These are phyloP conservation scores for Aleadryas rufinucha DNA, from an alignment of 2,113 vertebrate species.

Conservation along the genomic window DNA sequence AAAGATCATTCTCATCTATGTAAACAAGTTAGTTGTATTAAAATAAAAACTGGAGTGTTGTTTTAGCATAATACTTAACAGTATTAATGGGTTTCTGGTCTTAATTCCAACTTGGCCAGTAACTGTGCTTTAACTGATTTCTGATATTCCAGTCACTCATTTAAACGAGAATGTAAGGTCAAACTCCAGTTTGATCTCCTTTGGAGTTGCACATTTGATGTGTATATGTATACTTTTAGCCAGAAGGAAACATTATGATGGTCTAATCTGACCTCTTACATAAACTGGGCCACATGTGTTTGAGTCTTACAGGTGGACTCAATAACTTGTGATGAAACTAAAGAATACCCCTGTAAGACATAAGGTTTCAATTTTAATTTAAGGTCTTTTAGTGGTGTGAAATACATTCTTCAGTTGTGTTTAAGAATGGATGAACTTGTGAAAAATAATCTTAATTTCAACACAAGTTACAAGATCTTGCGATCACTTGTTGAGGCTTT, in stretches of 20 bases:
- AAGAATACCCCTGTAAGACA: background rate
- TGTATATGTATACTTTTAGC: background rate
- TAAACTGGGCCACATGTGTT: background rate
- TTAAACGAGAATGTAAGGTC: background rate
- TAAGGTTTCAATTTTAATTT: conserved; percentile 6
- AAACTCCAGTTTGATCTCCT: background rate
- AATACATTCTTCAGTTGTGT: background rate
- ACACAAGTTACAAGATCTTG: background rate
- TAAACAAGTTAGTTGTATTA: background rate
- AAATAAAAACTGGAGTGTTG: background rate
- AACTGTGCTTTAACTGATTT: background rate
- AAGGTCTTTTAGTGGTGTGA: background rate
- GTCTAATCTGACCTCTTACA: background rate
- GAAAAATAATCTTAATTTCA: background rate
- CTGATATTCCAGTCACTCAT: background rate
- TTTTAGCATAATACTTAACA: background rate
- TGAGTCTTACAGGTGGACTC: background rate
- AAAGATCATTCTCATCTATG: background rate
- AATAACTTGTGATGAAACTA: conserved; percentile 20
- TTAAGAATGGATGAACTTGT: background rate
- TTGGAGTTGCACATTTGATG: background rate
- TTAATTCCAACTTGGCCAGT: background rate
- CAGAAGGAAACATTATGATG: background rate
- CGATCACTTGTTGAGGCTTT: background rate
- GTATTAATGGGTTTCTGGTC: background rate